These are phyloP conservation scores for Lycodopsis pacificus DNA, from an alignment of 2,797 vertebrate genomes.

Conservation along the genomic window DNA sequence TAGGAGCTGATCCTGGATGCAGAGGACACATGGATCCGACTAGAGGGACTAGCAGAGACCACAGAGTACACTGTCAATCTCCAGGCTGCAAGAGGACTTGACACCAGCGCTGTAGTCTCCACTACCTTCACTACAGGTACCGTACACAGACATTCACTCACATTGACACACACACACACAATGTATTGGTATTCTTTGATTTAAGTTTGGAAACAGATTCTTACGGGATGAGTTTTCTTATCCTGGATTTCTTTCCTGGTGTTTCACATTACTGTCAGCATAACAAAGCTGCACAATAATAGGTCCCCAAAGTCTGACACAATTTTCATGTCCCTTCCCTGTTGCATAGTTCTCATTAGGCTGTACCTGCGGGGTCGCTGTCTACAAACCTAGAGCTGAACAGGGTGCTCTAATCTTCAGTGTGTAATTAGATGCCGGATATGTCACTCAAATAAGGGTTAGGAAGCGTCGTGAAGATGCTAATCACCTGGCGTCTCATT, in stretches of 20 bases:
- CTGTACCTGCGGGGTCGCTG: slow-evolving; percentile 43
- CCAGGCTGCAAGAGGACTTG: slow-evolving; percentile 90
- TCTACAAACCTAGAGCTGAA: slow-evolving; percentile 17
- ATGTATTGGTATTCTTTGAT: slow-evolving; percentile 28
- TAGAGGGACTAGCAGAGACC: slow-evolving; percentile 94
- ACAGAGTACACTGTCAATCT: slow-evolving; percentile 93
- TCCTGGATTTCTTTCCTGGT: not conserved
- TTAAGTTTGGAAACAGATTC: slow-evolving; percentile 22
- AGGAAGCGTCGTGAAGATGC: slow-evolving; percentile 3
- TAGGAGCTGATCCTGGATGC: slow-evolving; percentile 97
- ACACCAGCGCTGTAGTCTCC: slow-evolving; percentile 88
- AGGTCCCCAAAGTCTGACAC: slow-evolving; percentile 29
- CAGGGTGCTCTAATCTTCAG: slow-evolving; percentile 19
- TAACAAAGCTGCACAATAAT: slow-evolving; percentile 45
- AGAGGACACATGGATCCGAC: slow-evolving; percentile 96
- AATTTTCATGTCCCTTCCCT: slow-evolving; percentile 23
- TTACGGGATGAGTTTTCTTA: slow-evolving; percentile 19
- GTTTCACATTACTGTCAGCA: slow-evolving; percentile 33
- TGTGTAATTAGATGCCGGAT: slow-evolving; percentile 17
- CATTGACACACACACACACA: not conserved
- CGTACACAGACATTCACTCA: slow-evolving; percentile 15
- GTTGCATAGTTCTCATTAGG: slow-evolving; percentile 33
- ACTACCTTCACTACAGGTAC: slow-evolving; percentile 93
- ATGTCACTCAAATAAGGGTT: slow-evolving; percentile 22
- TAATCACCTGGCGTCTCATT: slow-evolving; percentile 5